A percentile compares a stretch with the other conserved stretches of the same genome.
These are phyloP conservation scores for Chelonoidis abingdonii DNA, from an alignment of 2,113 vertebrate genomes.

Conservation along the genomic window DNA sequence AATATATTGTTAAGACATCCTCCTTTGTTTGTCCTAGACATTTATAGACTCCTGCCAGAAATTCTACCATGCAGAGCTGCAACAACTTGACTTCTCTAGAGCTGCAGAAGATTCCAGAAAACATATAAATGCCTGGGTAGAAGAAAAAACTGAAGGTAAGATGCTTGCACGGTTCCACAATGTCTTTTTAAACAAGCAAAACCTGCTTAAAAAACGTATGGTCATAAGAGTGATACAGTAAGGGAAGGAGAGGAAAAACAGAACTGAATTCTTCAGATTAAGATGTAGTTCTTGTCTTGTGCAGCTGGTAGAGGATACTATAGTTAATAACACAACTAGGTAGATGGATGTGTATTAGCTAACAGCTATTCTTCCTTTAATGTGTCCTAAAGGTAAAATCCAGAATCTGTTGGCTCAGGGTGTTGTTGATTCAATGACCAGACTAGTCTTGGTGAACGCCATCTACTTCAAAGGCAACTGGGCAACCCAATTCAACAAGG, in stretches of 20 bases:
- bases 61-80: conserved; percentile 86
- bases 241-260: neutral
- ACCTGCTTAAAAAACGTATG: neutral
- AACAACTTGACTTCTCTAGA: conserved; percentile 83
- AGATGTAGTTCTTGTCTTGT: neutral
- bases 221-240: neutral
- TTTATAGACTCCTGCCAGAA: conserved; percentile 85
- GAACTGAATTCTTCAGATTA: neutral
- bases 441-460: conserved; percentile 91
- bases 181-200: neutral
- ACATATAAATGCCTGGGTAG: conserved; percentile 92
- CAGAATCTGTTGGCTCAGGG: conserved; percentile 87
- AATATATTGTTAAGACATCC: neutral
- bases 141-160: conserved; percentile 88
- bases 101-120: conserved; percentile 81
- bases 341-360: rapidly evolving
- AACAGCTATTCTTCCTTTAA: neutral
- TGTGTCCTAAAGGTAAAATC: conserved; percentile 87
- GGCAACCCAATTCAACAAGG: conserved; percentile 81
- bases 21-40: conserved; percentile 68
- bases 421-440: conserved; percentile 77
- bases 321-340: neutral
- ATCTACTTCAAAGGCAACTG: conserved; percentile 97
- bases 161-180: neutral
- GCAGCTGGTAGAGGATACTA: rapidly evolving